phyloP scores from a whole-genome alignment of 2,888 invertebrate species.

The Lasioglossum zephyrum region DNA sequence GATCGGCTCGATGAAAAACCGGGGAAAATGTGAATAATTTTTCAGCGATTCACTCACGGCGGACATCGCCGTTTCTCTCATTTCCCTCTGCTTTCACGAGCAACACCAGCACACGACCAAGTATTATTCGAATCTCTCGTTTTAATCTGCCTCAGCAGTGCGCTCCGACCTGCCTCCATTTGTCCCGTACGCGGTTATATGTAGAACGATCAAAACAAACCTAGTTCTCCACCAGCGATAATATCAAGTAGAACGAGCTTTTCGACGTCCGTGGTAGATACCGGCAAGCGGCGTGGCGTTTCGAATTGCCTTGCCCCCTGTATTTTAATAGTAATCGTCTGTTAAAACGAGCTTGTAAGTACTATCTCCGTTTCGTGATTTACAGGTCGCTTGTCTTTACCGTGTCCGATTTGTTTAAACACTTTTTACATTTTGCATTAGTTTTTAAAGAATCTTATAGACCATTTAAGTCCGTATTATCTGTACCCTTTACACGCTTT shows the following conservation, averaged over 20 bases:
- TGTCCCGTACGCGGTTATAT: not conserved
- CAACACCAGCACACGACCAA: not conserved
- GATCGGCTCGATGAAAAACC: not conserved
- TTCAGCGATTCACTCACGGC: not conserved
- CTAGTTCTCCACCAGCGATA: not conserved
- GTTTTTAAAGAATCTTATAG: not conserved
- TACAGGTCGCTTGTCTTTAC: not conserved
- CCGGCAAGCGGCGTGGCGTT: not conserved
- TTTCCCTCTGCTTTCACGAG: not conserved
- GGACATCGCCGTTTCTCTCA: not conserved
- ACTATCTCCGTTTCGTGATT: not conserved
- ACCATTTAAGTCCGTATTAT: not conserved
- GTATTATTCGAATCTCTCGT: conserved; percentile 12
- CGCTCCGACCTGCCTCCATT: not conserved
- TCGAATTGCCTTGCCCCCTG: not conserved
- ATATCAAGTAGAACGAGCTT: not conserved
- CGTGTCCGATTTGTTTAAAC: not conserved
- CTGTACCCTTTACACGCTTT: not conserved
- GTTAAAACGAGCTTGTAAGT: not conserved
- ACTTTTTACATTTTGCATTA: not conserved
- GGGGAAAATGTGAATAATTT: conserved; percentile 26
- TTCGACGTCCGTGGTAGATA: not conserved
- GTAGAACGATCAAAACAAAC: not conserved
- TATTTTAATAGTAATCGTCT: not conserved
- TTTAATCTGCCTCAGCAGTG: conserved; percentile 15